A percentile compares a stretch with the other conserved stretches of the same genome.
phyloP scores from a whole-genome alignment of 2,888 invertebrate species.

The Mythimna albipuncta region DNA sequence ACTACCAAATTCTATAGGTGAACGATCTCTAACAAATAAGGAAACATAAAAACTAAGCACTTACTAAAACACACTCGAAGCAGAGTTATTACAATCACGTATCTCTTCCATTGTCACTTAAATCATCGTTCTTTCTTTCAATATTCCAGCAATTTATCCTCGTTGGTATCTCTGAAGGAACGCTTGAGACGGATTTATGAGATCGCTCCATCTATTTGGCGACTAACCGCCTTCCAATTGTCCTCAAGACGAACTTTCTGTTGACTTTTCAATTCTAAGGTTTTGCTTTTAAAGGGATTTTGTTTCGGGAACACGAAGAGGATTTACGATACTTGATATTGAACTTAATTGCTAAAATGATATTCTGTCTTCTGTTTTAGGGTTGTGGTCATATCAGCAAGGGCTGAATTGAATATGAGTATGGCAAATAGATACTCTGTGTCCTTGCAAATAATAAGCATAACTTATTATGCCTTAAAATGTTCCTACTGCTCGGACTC shows the following conservation, averaged over 20 bases:
- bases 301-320: conserved; percentile 8
- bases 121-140: conserved; percentile 37
- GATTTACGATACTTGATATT: neutral
- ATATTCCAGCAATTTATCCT: conserved; percentile 46
- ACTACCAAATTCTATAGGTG: neutral
- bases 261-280: conserved; percentile 36
- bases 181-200: conserved; percentile 55
- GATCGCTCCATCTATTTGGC: conserved; percentile 52
- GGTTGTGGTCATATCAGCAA: conserved; percentile 6
- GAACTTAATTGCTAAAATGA: neutral
- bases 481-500: no score
- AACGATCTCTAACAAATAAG: neutral
- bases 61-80: conserved; percentile 2
- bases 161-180: conserved; percentile 31
- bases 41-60: neutral
- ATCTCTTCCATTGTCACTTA: conserved; percentile 30
- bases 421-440: conserved; percentile 17
- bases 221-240: conserved; percentile 43
- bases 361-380: neutral
- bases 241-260: conserved; percentile 31
- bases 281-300: conserved; percentile 18
- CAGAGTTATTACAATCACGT: conserved; percentile 25
- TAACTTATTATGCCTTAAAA: no score
- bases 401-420: conserved; percentile 8
- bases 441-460: neutral